Percentiles rank a stretch among this genome's conserved stretches.
Conservation (phyloP, 1,140 invertebrate species). For the Idris sp. region DNA sequence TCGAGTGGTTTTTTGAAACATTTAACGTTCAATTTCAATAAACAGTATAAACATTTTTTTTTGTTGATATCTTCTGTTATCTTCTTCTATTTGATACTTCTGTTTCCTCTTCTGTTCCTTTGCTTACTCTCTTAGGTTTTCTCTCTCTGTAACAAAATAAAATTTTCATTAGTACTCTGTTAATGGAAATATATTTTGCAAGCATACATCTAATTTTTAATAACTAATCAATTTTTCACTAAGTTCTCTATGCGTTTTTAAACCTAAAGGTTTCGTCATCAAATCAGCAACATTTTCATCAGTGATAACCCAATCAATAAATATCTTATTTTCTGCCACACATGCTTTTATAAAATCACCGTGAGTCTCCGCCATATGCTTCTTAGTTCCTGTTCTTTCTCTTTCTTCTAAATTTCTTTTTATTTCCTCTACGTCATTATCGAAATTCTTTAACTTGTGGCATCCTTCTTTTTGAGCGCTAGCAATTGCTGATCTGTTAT, state of each 20-base stretch:
- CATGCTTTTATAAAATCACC: slow-evolving; percentile 3
- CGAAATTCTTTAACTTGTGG: slow-evolving; percentile 37
- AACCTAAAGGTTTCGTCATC: neutral
- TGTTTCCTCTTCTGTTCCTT: no score
- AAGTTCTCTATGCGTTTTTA: neutral
- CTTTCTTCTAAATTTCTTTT: slow-evolving; percentile 9
- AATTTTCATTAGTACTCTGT: no score
- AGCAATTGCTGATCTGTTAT: slow-evolving; percentile 19
- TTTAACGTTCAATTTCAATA: no score
- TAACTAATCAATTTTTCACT: neutral
- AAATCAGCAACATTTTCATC: neutral
- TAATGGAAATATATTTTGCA: no score
- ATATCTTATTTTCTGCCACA: neutral
- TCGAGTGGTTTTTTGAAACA: no score
- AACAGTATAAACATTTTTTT: no score
- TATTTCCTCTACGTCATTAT: slow-evolving; percentile 4
- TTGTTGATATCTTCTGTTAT: no score
- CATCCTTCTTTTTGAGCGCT: slow-evolving; percentile 12
- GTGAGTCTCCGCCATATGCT: slow-evolving; percentile 3
- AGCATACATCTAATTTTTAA: no score
- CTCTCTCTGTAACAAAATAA: no score
- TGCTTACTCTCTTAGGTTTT: no score
- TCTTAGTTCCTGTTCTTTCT: slow-evolving; percentile 5
- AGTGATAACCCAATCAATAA: neutral
- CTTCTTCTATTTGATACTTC: no score